These are phyloP conservation scores for Resseliella maxima DNA, from an alignment of 2,888 invertebrate species.

Conservation along the genomic window DNA sequence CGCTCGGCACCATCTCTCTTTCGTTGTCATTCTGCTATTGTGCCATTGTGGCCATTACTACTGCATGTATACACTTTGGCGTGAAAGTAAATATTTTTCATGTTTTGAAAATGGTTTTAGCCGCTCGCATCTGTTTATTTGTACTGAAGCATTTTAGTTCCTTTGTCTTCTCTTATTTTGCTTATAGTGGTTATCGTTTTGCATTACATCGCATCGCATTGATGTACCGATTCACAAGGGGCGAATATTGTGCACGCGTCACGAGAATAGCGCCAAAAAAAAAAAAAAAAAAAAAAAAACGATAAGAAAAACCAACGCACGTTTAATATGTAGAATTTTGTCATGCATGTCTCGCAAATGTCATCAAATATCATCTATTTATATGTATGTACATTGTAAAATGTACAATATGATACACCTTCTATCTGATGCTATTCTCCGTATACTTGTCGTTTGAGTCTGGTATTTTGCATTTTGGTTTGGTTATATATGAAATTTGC, in stretches of 20 bases:
- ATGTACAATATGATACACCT: not conserved
- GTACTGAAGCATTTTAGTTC: not conserved
- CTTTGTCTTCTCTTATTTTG: not conserved
- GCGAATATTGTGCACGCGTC: constrained; percentile 30
- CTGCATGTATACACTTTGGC: not conserved
- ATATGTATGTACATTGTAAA: constrained; percentile 34
- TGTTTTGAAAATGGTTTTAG: constrained; percentile 6
- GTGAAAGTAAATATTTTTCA: not conserved
- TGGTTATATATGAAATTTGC: constrained; percentile 19
- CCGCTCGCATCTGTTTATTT: constrained; percentile 39
- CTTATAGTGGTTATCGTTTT: not conserved
- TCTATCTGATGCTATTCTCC: not conserved
- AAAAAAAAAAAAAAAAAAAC: not conserved
- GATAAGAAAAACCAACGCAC: constrained; percentile 3
- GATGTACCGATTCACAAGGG: not conserved
- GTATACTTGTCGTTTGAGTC: constrained; percentile 4
- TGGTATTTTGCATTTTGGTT: constrained; percentile 32
- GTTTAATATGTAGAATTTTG: constrained; percentile 49
- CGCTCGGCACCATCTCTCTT: not conserved
- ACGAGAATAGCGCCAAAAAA: constrained; percentile 21
- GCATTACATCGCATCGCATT: not conserved
- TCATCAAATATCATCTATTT: constrained; percentile 55
- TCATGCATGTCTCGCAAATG: constrained; percentile 56
- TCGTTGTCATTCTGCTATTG: not conserved
- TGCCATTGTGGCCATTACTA: constrained; percentile 6